Conservation (phyloP, 2,797 vertebrate genomes). For the Picus viridis region DNA sequence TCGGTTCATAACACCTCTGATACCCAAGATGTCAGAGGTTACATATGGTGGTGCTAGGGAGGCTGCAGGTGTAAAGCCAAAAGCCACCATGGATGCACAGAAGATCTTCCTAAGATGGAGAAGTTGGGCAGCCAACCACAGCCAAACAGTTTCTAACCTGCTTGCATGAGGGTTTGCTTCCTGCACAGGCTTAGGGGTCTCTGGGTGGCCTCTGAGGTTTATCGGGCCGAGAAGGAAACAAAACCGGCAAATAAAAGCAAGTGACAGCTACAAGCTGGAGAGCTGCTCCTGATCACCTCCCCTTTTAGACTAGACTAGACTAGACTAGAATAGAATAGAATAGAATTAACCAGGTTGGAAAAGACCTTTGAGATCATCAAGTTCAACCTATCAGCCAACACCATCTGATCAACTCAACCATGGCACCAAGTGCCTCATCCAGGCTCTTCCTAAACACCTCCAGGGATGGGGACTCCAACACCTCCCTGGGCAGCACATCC, state of each 20-base stretch:
- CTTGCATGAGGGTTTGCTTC: accelerated
- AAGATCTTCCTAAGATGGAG: background rate
- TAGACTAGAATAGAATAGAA: too few relatives aligned
- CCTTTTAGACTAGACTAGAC: background rate
- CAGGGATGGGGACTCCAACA: too few relatives aligned
- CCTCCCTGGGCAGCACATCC: too few relatives aligned
- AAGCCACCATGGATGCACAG: background rate
- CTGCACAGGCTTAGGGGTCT: background rate
- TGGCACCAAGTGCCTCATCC: too few relatives aligned
- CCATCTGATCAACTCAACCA: too few relatives aligned
- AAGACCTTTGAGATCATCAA: too few relatives aligned
- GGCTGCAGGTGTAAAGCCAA: background rate
- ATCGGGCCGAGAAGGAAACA: background rate
- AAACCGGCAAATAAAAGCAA: background rate
- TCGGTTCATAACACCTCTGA: background rate
- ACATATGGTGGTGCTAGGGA: background rate
- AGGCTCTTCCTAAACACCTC: too few relatives aligned
- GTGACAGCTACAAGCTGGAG: background rate
- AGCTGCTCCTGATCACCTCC: background rate
- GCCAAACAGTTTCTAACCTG: background rate
- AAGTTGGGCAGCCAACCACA: background rate
- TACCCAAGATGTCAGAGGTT: background rate
- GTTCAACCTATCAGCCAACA: too few relatives aligned
- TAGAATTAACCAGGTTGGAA: too few relatives aligned
- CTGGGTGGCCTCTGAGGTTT: background rate